Conservation (phyloP, 37 sponge, comb jelly and placozoan species). For the Crambe crambe region DNA sequence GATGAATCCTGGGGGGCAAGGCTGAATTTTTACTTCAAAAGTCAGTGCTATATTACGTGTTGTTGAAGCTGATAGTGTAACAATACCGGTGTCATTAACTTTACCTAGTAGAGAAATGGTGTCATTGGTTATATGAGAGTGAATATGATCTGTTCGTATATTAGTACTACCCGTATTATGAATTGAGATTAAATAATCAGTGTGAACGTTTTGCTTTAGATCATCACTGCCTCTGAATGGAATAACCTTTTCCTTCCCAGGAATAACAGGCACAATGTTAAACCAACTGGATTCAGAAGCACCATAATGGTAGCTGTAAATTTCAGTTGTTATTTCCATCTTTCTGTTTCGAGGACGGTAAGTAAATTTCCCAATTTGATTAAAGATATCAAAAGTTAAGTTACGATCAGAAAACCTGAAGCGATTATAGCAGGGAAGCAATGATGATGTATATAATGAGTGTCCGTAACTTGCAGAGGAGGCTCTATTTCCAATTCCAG, state of each 20-base stretch:
- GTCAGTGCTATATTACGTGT: constrained; percentile 1
- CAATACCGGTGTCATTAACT: neutral
- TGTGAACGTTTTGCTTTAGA: neutral
- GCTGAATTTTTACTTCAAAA: constrained; percentile 1
- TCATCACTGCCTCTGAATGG: neutral
- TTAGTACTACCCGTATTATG: neutral
- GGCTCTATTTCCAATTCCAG: neutral
- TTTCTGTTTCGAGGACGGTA: neutral
- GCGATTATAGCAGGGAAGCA: constrained; percentile 19
- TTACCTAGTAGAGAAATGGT: neutral
- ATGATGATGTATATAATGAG: constrained; percentile 14
- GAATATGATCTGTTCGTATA: neutral
- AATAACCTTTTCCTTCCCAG: constrained; percentile 1
- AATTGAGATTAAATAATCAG: constrained; percentile 3
- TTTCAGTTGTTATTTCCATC: constrained; percentile 9
- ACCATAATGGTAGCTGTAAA: neutral
- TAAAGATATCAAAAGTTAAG: constrained; percentile 3
- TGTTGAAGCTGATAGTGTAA: neutral
- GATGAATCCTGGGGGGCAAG: constrained; percentile 17
- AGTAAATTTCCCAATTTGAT: constrained; percentile 8
- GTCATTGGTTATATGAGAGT: constrained; percentile 4
- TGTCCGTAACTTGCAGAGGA: neutral
- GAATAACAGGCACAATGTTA: neutral
- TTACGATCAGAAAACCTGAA: neutral
- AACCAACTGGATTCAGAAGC: neutral